phyloP scores from a whole-genome alignment of 2,888 invertebrate species.

The Diloba caeruleocephala region DNA sequence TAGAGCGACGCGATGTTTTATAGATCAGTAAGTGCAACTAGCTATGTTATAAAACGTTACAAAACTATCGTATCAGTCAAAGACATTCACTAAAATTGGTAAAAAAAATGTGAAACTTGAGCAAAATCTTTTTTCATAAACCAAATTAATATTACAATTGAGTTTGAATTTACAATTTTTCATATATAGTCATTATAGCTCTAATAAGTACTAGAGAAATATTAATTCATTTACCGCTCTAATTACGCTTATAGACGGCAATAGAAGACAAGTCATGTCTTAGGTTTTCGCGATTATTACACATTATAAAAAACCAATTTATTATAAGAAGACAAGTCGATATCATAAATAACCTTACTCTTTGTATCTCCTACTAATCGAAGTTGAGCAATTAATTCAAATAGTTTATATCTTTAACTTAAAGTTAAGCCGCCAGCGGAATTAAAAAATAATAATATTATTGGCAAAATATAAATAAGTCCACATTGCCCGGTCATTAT shows the following conservation, averaged over 20 bases:
- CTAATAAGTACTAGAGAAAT: conserved; percentile 5
- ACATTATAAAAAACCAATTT: too few relatives aligned
- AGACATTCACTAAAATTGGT: too few relatives aligned
- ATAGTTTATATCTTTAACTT: conserved; percentile 7
- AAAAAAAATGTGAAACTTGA: too few relatives aligned
- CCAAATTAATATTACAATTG: too few relatives aligned
- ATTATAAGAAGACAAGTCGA: too few relatives aligned
- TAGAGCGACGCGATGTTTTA: too few relatives aligned
- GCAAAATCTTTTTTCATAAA: too few relatives aligned
- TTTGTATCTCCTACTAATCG: conserved; percentile 15
- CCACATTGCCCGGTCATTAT: conserved; percentile 12
- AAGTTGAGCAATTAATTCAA: conserved; percentile 35
- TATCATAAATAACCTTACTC: conserved; percentile 31
- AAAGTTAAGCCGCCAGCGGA: conserved; percentile 38
- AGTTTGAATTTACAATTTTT: too few relatives aligned
- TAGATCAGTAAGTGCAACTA: too few relatives aligned
- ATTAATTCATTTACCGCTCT: background rate
- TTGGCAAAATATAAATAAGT: conserved; percentile 22
- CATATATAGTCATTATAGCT: conserved; percentile 1
- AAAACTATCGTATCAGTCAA: too few relatives aligned
- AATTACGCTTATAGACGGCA: conserved; percentile 1
- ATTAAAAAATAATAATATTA: conserved; percentile 14
- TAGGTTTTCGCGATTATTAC: too few relatives aligned
- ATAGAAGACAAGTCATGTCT: background rate
- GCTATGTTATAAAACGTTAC: too few relatives aligned